Conservation (phyloP, 2,888 invertebrate genomes). For the Pristionchus mayeri region DNA sequence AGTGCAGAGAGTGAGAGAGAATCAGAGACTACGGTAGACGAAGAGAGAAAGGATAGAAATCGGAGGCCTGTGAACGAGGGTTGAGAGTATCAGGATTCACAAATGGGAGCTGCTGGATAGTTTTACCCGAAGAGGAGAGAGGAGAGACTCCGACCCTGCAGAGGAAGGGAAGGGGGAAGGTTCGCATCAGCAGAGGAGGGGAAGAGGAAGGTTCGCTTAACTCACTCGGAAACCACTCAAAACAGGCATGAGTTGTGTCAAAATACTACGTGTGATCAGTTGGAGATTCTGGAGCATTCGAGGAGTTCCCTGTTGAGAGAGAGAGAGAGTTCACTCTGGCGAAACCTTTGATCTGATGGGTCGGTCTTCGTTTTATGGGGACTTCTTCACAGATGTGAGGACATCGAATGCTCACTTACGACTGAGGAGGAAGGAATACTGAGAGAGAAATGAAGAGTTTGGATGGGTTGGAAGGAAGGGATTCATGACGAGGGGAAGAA, state of each 20-base stretch:
- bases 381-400: slow-evolving; percentile 17
- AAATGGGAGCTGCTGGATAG: slow-evolving; percentile 25
- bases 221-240: too few species aligned
- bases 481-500: background rate
- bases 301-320: too few species aligned
- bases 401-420: background rate
- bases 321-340: too few species aligned
- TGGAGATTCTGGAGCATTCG: too few species aligned
- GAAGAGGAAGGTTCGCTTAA: too few species aligned
- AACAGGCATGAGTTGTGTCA: background rate
- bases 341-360: background rate
- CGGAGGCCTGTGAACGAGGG: background rate
- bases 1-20: background rate
- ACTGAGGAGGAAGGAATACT: background rate
- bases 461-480: background rate
- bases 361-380: background rate
- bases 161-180: background rate
- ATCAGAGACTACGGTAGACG: slow-evolving; percentile 20
- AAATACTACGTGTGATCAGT: slow-evolving; percentile 3
- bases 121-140: background rate
- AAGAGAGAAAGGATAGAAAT: slow-evolving; percentile 6
- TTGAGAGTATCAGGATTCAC: slow-evolving; percentile 9
- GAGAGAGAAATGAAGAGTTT: slow-evolving; percentile 7
- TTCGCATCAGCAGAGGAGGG: too few species aligned
- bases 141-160: background rate